These are phyloP conservation scores for Phrynocephalus vlangalii DNA, from an alignment of 2,797 vertebrate species.

Conservation along the genomic window DNA sequence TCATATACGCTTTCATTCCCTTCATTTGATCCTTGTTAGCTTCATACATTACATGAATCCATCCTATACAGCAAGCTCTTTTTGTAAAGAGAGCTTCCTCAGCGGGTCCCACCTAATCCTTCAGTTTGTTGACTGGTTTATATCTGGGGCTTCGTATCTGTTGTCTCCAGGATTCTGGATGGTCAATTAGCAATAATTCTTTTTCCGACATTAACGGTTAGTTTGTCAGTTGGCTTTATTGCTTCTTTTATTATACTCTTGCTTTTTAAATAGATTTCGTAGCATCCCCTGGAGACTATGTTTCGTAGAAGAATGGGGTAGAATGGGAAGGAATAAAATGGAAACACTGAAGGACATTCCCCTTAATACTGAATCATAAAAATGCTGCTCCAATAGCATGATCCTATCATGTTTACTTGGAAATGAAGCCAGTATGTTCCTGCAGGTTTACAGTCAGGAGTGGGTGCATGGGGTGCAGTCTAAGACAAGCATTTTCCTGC, in stretches of 20 bases:
- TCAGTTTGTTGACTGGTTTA: background rate
- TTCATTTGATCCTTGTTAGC: background rate
- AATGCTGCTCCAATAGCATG: background rate
- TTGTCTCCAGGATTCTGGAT: background rate
- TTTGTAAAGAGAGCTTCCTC: background rate
- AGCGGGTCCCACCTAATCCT: too few species aligned
- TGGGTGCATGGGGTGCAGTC: background rate
- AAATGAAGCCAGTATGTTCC: background rate
- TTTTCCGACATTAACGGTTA: background rate
- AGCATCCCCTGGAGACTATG: background rate
- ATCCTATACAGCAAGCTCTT: background rate
- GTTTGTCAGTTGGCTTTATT: constrained; percentile 4
- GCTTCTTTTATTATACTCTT: background rate
- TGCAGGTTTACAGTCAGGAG: background rate
- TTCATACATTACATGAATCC: too few species aligned
- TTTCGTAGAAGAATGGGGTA: background rate
- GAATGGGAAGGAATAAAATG: background rate
- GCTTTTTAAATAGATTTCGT: constrained; percentile 1
- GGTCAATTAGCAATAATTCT: background rate
- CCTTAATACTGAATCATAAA: background rate
- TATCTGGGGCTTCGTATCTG: background rate
- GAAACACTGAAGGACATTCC: background rate
- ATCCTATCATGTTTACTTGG: background rate
- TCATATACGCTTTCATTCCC: background rate
- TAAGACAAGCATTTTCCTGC: background rate